Evolutionary conservation across 2,888 invertebrate species (phyloP).

Genomic region (Acanthopleura granulata): DNA sequence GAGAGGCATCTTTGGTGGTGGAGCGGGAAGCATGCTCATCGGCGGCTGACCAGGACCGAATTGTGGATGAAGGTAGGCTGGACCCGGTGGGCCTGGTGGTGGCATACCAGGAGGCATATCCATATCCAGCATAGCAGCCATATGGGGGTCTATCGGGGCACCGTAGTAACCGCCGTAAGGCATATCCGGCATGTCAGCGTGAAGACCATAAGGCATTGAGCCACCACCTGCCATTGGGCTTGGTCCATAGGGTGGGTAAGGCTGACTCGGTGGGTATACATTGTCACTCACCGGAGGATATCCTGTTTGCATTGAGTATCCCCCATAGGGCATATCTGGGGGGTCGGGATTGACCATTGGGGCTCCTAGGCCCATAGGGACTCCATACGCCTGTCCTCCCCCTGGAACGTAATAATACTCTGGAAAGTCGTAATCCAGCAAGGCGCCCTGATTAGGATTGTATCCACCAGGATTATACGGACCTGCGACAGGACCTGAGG

Average conservation of each 20-base stretch:
- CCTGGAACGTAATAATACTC: background rate
- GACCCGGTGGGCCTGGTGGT: background rate
- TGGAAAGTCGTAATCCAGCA: background rate
- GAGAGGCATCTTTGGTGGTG: no score
- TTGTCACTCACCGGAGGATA: background rate
- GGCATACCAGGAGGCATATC: slow-evolving; percentile 7
- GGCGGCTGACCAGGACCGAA: no score
- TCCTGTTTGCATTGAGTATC: background rate
- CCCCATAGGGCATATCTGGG: background rate
- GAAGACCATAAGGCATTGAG: background rate
- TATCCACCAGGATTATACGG: background rate
- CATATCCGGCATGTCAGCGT: background rate
- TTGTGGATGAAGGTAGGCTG: background rate
- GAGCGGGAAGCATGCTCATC: no score
- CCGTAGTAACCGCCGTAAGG: background rate
- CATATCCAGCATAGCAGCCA: background rate
- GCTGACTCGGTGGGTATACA: background rate
- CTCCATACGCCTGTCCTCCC: background rate
- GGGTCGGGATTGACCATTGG: background rate
- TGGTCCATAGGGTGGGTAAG: background rate
- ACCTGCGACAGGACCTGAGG: no score
- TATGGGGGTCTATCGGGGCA: background rate
- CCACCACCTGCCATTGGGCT: background rate
- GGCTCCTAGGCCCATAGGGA: background rate
- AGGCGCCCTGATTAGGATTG: background rate